Evolutionary conservation across 2,113 vertebrate species (phyloP), one percentile per base, ranked within the genome.

Genomic region (Dipodomys stephensi): DNA sequence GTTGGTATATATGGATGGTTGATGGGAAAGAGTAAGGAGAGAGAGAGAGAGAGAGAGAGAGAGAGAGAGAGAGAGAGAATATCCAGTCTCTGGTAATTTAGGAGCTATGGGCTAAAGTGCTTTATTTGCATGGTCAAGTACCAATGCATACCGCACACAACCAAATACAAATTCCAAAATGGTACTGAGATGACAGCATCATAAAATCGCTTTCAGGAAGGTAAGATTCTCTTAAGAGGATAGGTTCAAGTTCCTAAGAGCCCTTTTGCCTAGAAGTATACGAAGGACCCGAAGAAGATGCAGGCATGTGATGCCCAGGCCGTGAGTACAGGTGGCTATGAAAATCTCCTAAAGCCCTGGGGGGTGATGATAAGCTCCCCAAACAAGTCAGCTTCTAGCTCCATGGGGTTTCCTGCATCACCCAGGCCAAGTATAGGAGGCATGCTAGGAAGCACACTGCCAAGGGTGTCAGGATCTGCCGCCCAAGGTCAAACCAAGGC

Each of bases 311-410:
- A 15, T 39, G 8, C 2, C 62, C 39, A n/a, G 8, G 44, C 1
- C 12, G 19, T 60, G 7, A 32, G 10, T 15, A 1, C 1, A 32
- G 6, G 7, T 15, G 20, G 8, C 5, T 28, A 18, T 7, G 5
- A 84, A 23, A 32, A 9, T 3, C 30, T 2, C 19, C 8, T 3
- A 25, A 73, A n/a, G 9, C 20, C 32, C 27, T 22, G 67, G 16
- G 4, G 35, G 10, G 44, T 4, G 27, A 35, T 49, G 19, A 4
- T 8, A 39, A 18, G 18, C 18, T 39, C 32, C 22, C 27, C 9
- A 44, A 65, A 22, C 6, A 4, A 30, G 18, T 15, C 19, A 57
- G 12, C n/a, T 76, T 30, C 4, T 23, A 27, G 11, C 30, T 35
- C 4, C 22, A 79, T 39, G 16, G 27, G 1, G 25, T 60, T 57